Evolutionary conservation across 1,140 invertebrate genomes (phyloP), one percentile per base, ranked within the genome.

Genomic region (Drosophila carrolli): DNA sequence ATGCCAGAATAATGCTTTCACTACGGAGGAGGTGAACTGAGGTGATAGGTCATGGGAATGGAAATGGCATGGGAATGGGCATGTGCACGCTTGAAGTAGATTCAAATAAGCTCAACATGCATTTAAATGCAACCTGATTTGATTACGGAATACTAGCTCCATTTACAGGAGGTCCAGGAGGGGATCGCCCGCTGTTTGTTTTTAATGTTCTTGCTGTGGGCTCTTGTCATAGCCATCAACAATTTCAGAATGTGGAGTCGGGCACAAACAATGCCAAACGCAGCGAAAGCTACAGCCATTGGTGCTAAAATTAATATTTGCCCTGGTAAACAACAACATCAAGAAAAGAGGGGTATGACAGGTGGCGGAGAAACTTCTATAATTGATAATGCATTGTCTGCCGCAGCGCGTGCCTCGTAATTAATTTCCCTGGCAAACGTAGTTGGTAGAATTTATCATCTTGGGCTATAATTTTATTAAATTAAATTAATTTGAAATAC

Each of bases 241-340:
- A 71, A 75, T 56, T 47, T 41, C 35, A 38, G 65, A 58, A 53
- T 58, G 62, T 73, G 41, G 29, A 27, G 11, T 38, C 16, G 19
- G 27, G 5, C 14, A 2, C n/a, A 7, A 71, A 50, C 68, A 70
- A 57, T 70, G 43, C 67, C 41, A 57, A 56, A 70, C 11, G 50
- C 65, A 41, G 44, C 11, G 56, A 67, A 62, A 44, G 63, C 62
- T 63, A 51, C 65, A 54, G 73, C 51, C 65, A 80, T 79, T 77
- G 83, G 84, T 88, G 84, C 43, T 77, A 84, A 88, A 81, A 78
- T 89, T 86, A 88, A 89, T 88, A 84, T 81, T 81, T 89, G 62
- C 65, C 47, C 23, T 51, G 51, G 55, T 68, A 62, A 78, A 66
- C 74, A 60, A 62, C 38, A 57, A 37, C 40, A 11, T 54, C 57